Evolutionary conservation across 2,888 invertebrate genomes (phyloP), one percentile per base, ranked within the genome.

Genomic region (Megastigmus dorsalis): DNA sequence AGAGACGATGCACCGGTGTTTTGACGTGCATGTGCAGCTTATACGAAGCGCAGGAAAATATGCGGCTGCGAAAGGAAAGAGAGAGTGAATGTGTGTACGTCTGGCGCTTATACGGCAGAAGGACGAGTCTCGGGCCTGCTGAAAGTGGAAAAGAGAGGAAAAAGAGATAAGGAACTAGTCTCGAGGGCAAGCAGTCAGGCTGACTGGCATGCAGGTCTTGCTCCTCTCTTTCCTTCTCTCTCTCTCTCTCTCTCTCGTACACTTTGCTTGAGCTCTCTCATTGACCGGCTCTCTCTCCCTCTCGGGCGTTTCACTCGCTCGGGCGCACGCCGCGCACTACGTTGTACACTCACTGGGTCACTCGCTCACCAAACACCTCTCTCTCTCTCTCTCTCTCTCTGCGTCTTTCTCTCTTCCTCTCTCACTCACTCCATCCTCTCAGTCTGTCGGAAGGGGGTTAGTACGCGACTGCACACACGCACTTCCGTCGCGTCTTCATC

Each of bases 161-260:
- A 45, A 28, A 48, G 20, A 45, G 45, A 57, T 20, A 45, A 48
- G 26, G 41, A 38, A 30, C n/a, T 20, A 38, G 20, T 57, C 28
- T 26, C 54, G 59, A 30, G 13, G 54, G 43, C 30, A 33, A 13
- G 43, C 33, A 26, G 41, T 10, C 26, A 30, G 57, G 30, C 43
- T 30, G 33, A 23, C n/a, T 28, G 9, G 48, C 38, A 20, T 26
- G 3, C 26, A 7, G 18, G 67, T 6, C 3, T 43, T 30, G 20
- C 18, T 43, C 60, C 62, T 28, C 65, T 63, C 73, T 57, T 69
- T 73, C 68, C 13, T 3, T 43, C 41, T 33, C 18, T 43, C 60
- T 62, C 62, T 28, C 65, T 63, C 73, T 57, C 72, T 73, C 68
- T 65, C 57, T 30, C n/a, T n/a, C n/a, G n/a, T n/a, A n/a, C n/a